Evolutionary conservation across 2,797 vertebrate genomes (phyloP), one percentile per base, ranked within the genome.

Genomic region (Phylloscopus collybita): DNA sequence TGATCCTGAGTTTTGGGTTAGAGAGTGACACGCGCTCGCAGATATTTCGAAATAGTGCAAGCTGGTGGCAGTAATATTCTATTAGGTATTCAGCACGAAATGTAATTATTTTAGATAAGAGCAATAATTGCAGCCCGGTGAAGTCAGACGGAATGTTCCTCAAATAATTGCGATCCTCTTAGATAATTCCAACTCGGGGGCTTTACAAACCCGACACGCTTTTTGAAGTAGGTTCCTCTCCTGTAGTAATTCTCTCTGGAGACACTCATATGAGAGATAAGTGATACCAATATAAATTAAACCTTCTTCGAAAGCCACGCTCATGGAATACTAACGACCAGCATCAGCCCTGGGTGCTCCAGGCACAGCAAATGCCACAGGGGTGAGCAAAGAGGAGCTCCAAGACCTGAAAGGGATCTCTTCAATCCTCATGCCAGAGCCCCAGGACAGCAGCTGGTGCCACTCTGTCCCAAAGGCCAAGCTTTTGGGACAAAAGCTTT

Each of bases 41-140:
- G 82, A 93, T 78, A 71, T 92, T 95, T 95, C 70, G 20, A 60
- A 94, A 93, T 29, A 54, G 80, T 40, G 56, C 69, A 72, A 8
- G 86, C 80, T 88, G 78, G 61, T 73, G 84, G 75, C 61, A 92
- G 65, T 95, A 94, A 96, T 94, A 95, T 92, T 96, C 91, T 97
- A 94, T 96, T 95, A 95, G 91, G 86, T 29, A 93, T 95, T 96
- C 94, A 95, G 92, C 57, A 23, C 72, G 92, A 97, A 96, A 97
- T 74, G 94, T 71, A 94, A 93, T 96, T 94, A 83, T 90, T 93
- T 95, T 29, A 90, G 90, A 81, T 89, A 96, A 97, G 80, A 91
- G 57, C 87, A 94, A 69, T 91, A 92, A 83, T 88, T 93, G 87
- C 81, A 76, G 74, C 51, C 4, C 1, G 17, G 90, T 87, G 44